Conservation (phyloP, 30 jellyfish, hydroid and myxozoan species). For the Rhopilema esculentum region DNA sequence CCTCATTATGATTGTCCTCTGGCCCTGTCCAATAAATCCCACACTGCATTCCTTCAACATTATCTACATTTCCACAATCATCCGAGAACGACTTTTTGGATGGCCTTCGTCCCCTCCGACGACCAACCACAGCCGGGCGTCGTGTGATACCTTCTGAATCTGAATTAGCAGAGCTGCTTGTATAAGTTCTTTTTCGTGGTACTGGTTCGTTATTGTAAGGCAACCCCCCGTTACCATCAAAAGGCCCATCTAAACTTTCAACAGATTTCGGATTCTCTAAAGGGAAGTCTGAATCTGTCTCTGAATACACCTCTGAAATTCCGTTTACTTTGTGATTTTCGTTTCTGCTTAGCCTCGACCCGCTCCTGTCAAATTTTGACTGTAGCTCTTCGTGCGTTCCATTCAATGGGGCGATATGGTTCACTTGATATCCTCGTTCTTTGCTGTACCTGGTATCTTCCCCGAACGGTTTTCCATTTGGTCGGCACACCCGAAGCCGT, state of each 20-base stretch:
- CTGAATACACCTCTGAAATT: conserved; percentile 50
- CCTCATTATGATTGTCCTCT: conserved; percentile 76
- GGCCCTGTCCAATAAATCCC: conserved; percentile 88
- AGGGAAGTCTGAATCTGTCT: conserved; percentile 63
- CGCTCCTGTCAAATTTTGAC: not conserved
- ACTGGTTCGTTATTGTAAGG: conserved; percentile 35
- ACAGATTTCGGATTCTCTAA: conserved; percentile 64
- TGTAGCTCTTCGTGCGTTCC: conserved; percentile 17
- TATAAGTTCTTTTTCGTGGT: conserved; percentile 91
- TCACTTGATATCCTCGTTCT: conserved; percentile 20
- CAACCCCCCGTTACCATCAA: conserved; percentile 48
- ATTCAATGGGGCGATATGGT: conserved; percentile 3
- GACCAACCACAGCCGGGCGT: conserved; percentile 62
- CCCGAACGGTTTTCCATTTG: conserved; percentile 46
- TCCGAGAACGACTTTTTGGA: conserved; percentile 75
- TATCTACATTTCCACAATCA: conserved; percentile 83
- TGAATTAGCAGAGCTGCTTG: conserved; percentile 98
- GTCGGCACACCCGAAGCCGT: conserved; percentile 59
- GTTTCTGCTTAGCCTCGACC: not conserved
- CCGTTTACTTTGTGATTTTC: conserved; percentile 62
- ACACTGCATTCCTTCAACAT: conserved; percentile 83
- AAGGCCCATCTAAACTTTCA: conserved; percentile 61
- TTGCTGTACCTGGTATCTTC: conserved; percentile 18
- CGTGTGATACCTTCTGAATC: conserved; percentile 88
- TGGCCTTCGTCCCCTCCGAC: conserved; percentile 87